Base-by-base conservation (phyloP, 2,113 vertebrate genomes). In the Urocynchramus pylzowi region DNA sequence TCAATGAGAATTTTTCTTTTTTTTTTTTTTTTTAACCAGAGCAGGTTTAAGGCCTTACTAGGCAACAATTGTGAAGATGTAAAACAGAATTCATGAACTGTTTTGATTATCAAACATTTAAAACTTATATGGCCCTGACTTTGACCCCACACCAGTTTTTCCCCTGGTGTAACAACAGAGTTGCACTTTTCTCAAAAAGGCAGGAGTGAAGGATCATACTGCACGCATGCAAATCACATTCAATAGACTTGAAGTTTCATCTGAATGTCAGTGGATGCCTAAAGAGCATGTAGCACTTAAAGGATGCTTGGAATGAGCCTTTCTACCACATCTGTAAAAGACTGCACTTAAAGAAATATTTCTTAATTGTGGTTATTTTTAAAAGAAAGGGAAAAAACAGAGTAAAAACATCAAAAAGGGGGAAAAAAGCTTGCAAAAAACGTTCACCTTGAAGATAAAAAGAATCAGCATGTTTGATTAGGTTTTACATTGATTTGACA, bases 31-130 rank as follows among this genome's bases (percentile, higher is more conserved):
- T 89, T 90, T n/a, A 93, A 88, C 69, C 92, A 93, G 93, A 74
- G 95, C 92, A 97, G 95, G 93, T 96, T 97, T 96, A 97, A 96
- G 97, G 93, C 86, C 95, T 89, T 94, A 87, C 68, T 76, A 97
- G 95, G 91, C 91, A 96, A 88, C 73, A 92, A 64, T 87, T 68
- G 60, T 93, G 93, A 97, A 93, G 89, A 86, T 67, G 73, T 83
- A 84, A 89, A 92, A 95, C 82, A 3, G 71, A 94, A 95, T 85
- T 80, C 52, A 94, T 90, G 81, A 87, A 65, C 70, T 68, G 74
- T 60, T 80, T 74, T 92, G 78, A 97, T 89, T 84, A 93, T 93
- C 60, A 87, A 68, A 95, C 71, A 95, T 59, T 79, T 39, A 95
- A 97, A 97, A 95, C 89, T 83, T 61, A 61, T 42, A 80, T 84